A percentile compares a stretch with the other conserved stretches of the same genome.
Conservation (phyloP, 2,113 vertebrate genomes). For the Pavo muticus region DNA sequence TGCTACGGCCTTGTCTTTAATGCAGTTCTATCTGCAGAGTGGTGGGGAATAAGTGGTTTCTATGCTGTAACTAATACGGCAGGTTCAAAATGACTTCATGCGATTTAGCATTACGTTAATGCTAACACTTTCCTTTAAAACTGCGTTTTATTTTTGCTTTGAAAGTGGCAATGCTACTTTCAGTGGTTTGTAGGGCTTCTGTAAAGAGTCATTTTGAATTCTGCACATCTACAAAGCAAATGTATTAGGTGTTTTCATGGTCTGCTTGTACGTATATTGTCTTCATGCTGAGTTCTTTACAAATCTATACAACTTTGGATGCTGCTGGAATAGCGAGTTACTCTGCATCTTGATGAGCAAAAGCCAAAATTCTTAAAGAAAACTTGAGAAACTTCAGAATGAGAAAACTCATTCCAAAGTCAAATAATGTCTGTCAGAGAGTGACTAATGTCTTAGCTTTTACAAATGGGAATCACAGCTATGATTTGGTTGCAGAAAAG, state of each 20-base stretch:
- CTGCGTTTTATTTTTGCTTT: background rate
- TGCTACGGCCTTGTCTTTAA: background rate
- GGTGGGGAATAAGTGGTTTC: background rate
- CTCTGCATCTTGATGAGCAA: background rate
- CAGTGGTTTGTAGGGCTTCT: background rate
- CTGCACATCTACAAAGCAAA: background rate
- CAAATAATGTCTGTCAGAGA: background rate
- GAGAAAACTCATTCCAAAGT: background rate
- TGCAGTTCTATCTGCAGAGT: background rate
- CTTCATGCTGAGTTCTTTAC: background rate
- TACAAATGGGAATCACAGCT: fast-evolving
- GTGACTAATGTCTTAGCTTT: background rate
- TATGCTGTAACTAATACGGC: background rate
- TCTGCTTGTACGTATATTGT: background rate
- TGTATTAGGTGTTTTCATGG: background rate
- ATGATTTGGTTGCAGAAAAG: background rate
- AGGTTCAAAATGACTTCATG: background rate
- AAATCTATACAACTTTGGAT: background rate
- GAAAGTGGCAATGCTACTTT: background rate
- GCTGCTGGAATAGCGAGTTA: background rate
- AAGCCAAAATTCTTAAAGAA: background rate
- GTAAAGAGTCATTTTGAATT: background rate
- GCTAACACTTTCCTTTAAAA: background rate
- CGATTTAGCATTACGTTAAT: background rate
- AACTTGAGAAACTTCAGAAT: background rate